Evolutionary conservation across 1,140 invertebrate species (phyloP), one percentile per base, ranked within the genome.

Genomic region (Zeugodacus cucurbitae): DNA sequence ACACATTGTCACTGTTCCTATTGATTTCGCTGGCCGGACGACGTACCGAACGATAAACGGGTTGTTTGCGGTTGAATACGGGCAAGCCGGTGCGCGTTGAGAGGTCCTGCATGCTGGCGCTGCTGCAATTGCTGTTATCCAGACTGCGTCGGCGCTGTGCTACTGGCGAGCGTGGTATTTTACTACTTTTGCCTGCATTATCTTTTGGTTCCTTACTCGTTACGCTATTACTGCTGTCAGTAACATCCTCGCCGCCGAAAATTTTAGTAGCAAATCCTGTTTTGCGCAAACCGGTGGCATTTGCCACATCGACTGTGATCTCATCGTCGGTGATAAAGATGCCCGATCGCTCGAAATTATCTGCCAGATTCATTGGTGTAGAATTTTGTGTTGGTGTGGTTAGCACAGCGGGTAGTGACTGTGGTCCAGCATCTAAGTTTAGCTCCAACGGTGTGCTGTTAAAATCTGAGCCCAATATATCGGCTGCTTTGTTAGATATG

Each of bases 241-340:
- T 67, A 11, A 22, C n/a, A 22, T 58, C 85, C 26, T 74, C 87
- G 20, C 37, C 82, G 88, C 94, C 90, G 93, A 95, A 93, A 91
- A 96, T 93, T 89, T 94, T 93, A 91, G 95, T 93, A 74, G 94
- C 94, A 94, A 95, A 95, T 90, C 95, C 93, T 44, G 95, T 96
- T 91, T 96, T 96, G n/a, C 95, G 94, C 0, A 96, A 93, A 20
- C 96, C 96, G 2, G 95, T 95, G 89, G 95, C 67, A 32, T 88
- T 90, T 26, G 95, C 96, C 17, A 96, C 95, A 89, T 96, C 95
- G 74, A 96, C 95, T 20, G 95, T 95, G 87, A 94, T 94, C 62
- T 91, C 95, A 91, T 94, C 94, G 90, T 94, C 92, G 90, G 94
- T 94, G 82, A 94, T 95, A 89, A 90, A 93, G 5, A 93, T 89